Conservation (phyloP, 2,797 vertebrate species). For the Amphiprion clarkii region DNA sequence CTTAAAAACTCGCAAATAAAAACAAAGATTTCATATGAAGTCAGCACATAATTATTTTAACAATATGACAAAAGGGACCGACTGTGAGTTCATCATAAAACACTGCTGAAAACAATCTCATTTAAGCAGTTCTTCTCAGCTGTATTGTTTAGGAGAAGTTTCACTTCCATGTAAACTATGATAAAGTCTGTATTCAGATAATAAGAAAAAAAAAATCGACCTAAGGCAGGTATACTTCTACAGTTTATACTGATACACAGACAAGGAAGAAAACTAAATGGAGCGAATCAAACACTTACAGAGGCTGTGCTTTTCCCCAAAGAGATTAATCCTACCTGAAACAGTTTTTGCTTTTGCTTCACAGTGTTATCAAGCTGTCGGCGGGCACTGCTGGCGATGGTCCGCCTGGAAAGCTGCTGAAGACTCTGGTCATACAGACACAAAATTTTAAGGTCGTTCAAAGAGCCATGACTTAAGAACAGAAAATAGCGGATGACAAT, state of each 20-base stretch:
- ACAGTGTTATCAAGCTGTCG: slow-evolving; percentile 86
- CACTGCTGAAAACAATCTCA: too few species aligned
- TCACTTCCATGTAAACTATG: background rate
- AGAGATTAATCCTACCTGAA: slow-evolving; percentile 83
- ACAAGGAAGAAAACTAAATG: background rate
- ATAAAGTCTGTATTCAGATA: background rate
- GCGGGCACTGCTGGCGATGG: slow-evolving; percentile 82
- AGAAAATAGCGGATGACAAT: background rate
- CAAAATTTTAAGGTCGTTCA: background rate
- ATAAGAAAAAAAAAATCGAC: background rate
- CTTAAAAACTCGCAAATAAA: background rate
- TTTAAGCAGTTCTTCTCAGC: too few species aligned
- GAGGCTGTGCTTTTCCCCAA: background rate
- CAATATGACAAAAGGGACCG: background rate
- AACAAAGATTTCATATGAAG: too few species aligned
- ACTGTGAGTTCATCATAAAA: background rate
- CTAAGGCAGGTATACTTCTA: background rate
- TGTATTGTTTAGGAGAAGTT: background rate
- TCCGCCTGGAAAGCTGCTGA: slow-evolving; percentile 81
- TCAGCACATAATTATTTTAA: background rate
- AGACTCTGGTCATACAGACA: slow-evolving; percentile 76
- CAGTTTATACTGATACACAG: background rate
- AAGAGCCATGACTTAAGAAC: background rate
- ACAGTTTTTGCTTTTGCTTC: slow-evolving; percentile 86
- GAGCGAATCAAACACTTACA: slow-evolving; percentile 60